phyloP scores from a whole-genome alignment of 2,113 vertebrate species.

The Psittacara wagleri region DNA sequence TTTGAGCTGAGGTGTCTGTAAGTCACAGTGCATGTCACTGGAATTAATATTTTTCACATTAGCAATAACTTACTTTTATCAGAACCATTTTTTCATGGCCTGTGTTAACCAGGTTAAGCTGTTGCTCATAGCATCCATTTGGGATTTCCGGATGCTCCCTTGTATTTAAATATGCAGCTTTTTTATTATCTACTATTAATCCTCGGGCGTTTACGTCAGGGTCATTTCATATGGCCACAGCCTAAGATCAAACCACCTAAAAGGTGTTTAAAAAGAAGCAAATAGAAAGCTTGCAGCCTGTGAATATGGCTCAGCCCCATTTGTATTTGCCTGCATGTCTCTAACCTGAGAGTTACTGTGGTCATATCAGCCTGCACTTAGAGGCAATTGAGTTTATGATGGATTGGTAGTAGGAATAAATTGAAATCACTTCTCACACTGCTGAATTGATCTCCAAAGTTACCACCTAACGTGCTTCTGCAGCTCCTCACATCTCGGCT shows the following conservation, averaged over 20 bases:
- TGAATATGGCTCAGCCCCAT: neutral
- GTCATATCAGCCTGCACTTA: neutral
- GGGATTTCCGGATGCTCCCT: neutral
- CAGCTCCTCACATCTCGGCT: neutral
- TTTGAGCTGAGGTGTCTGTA: neutral
- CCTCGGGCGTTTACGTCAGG: neutral
- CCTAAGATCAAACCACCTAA: neutral
- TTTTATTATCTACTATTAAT: neutral
- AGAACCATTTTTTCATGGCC: neutral
- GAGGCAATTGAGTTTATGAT: neutral
- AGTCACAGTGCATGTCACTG: neutral
- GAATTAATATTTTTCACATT: neutral
- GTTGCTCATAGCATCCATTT: neutral
- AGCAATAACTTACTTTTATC: neutral
- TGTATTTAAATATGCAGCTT: neutral
- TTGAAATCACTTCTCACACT: neutral
- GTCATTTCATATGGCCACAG: neutral
- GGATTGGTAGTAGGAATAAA: neutral
- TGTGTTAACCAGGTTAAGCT: neutral
- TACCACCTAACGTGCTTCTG: rapidly evolving
- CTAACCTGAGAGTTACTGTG: neutral
- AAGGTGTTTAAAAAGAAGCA: neutral
- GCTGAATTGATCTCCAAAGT: neutral
- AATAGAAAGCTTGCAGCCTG: neutral
- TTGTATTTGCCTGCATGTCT: neutral